These are phyloP conservation scores for Zosterops borbonicus DNA, from an alignment of 2,113 vertebrate species.

Conservation along the genomic window DNA sequence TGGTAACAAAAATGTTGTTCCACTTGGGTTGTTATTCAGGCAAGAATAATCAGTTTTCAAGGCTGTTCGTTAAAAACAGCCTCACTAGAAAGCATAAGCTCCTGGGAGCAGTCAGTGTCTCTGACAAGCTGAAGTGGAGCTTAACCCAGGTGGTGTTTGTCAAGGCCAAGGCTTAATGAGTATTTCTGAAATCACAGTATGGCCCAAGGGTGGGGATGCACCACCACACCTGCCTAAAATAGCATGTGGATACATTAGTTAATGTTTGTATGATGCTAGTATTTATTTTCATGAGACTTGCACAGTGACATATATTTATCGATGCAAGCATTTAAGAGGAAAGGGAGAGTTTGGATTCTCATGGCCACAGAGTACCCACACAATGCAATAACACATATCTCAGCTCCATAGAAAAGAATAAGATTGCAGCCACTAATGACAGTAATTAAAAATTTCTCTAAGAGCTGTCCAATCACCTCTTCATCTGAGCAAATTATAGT, in stretches of 20 bases:
- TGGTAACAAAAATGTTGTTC: neutral
- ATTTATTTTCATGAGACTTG: neutral
- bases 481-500: conserved; percentile 56
- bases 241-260: neutral
- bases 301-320: neutral
- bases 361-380: neutral
- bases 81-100: neutral
- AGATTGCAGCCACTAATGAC: conserved; percentile 50
- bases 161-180: neutral
- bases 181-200: neutral
- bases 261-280: neutral
- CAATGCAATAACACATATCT: neutral
- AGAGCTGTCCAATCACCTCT: conserved; percentile 62
- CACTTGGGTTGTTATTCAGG: neutral
- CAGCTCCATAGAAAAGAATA: conserved; percentile 2
- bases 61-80: neutral
- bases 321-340: neutral
- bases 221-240: neutral
- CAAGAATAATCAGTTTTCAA: neutral
- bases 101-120: neutral
- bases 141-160: neutral
- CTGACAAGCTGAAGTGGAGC: neutral
- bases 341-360: neutral
- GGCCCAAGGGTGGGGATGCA: neutral
- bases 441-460: conserved; percentile 65